A percentile compares a stretch with the other conserved stretches of the same genome.
Conservation (phyloP, 2,797 vertebrate genomes). For the Sarcophilus harrisii region DNA sequence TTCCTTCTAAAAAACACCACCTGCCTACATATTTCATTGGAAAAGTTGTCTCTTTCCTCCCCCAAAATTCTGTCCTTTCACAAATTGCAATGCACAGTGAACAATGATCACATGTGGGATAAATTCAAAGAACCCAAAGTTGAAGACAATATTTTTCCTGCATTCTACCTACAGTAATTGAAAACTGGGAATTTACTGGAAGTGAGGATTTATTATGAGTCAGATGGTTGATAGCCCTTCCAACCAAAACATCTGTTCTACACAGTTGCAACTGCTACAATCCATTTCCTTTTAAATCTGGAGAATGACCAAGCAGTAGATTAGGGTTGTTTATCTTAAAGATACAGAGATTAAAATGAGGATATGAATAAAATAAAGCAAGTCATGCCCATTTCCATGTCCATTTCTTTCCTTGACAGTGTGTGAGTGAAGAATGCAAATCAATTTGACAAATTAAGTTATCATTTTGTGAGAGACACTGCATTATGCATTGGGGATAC, state of each 20-base stretch:
- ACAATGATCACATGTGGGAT: conserved; percentile 77
- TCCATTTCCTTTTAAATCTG: conserved; percentile 87
- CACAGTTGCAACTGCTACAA: conserved; percentile 86
- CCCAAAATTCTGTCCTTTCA: conserved; percentile 67
- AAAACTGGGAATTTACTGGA: conserved; percentile 89
- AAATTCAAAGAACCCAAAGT: conserved; percentile 82
- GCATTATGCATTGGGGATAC: background rate
- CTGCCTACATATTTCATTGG: conserved; percentile 72
- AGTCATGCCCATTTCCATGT: conserved; percentile 43
- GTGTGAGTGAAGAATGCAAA: conserved; percentile 17
- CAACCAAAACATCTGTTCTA: conserved; percentile 89
- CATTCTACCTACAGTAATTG: conserved; percentile 88
- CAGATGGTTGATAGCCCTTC: conserved; percentile 86
- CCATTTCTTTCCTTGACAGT: conserved; percentile 36
- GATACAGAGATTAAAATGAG: conserved; percentile 76
- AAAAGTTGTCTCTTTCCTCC: conserved; percentile 68
- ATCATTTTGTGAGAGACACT: background rate
- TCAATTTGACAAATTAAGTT: background rate
- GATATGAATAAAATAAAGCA: conserved; percentile 38
- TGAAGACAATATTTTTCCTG: conserved; percentile 82
- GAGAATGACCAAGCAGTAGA: conserved; percentile 84
- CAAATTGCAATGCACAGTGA: conserved; percentile 68
- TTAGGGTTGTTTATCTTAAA: conserved; percentile 82
- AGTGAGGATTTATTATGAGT: conserved; percentile 88
- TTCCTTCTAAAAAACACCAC: conserved; percentile 72